phyloP scores from a whole-genome alignment of 2,113 vertebrate genomes.

The Vidua macroura region DNA sequence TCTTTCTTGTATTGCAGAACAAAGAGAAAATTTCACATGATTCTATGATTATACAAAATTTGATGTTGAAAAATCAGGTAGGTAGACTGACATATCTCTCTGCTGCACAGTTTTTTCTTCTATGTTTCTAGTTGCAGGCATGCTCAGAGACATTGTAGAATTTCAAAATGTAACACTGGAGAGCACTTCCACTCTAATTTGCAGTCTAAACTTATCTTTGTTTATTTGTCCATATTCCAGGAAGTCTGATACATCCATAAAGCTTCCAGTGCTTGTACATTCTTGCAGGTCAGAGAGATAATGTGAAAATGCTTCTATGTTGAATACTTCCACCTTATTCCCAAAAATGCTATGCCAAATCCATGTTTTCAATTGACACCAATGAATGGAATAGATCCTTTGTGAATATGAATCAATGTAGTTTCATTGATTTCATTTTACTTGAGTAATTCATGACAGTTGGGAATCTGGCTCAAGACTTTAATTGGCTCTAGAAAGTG shows the following conservation, averaged over 20 bases:
- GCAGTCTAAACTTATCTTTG: neutral
- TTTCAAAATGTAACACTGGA: neutral
- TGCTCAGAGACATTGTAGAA: neutral
- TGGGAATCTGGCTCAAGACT: neutral
- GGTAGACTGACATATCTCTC: neutral
- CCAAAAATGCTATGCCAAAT: neutral
- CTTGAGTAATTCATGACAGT: neutral
- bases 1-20: neutral
- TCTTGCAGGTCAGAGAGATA: neutral
- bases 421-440: conserved; percentile 33
- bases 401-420: neutral
- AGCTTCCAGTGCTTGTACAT: neutral
- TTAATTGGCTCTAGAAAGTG: conserved; percentile 2
- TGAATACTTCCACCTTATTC: neutral
- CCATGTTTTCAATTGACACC: neutral
- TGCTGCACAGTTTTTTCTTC: neutral
- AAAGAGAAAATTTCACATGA: neutral
- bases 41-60: neutral
- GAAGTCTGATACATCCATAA: neutral
- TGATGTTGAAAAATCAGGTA: neutral
- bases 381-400: neutral
- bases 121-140: neutral
- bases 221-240: neutral
- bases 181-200: neutral
- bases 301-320: neutral